Conservation (phyloP, 2,888 invertebrate genomes). For the Gnatocerus cornutus region DNA sequence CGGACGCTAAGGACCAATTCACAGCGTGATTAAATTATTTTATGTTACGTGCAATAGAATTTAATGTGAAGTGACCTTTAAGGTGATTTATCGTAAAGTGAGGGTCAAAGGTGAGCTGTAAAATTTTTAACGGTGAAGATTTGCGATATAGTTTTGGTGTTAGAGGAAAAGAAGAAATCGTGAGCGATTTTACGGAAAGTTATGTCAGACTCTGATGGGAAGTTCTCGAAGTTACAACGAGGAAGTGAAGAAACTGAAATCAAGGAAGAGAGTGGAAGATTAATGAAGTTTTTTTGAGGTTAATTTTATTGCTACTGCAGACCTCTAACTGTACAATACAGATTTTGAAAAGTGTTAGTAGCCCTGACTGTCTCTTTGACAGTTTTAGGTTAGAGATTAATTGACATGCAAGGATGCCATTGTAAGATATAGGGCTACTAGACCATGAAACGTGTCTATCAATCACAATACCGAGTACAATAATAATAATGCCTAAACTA, state of each 20-base stretch:
- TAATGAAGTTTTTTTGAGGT: constrained; percentile 3
- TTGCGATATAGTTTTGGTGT: constrained; percentile 15
- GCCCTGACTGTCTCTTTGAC: too few species aligned
- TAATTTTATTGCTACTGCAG: too few species aligned
- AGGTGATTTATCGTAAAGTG: constrained; percentile 11
- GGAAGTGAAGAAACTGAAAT: constrained; percentile 9
- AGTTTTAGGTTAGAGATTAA: too few species aligned
- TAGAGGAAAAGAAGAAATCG: background rate
- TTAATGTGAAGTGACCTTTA: constrained; percentile 15
- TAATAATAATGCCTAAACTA: too few species aligned
- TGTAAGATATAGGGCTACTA: too few species aligned
- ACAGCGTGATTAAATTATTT: constrained; percentile 14
- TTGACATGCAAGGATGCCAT: too few species aligned
- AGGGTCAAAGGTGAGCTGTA: constrained; percentile 15
- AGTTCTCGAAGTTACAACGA: background rate
- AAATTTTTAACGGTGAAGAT: constrained; percentile 5
- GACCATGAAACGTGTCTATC: too few species aligned
- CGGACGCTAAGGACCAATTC: constrained; percentile 17
- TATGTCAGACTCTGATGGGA: background rate
- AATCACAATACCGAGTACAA: too few species aligned
- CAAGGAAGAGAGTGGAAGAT: constrained; percentile 6
- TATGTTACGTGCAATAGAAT: constrained; percentile 10
- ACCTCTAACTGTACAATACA: too few species aligned
- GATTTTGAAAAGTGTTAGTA: too few species aligned
- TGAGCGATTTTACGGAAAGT: background rate